Conservation (phyloP, 2,113 vertebrate species). For the Engraulis encrasicolus region DNA sequence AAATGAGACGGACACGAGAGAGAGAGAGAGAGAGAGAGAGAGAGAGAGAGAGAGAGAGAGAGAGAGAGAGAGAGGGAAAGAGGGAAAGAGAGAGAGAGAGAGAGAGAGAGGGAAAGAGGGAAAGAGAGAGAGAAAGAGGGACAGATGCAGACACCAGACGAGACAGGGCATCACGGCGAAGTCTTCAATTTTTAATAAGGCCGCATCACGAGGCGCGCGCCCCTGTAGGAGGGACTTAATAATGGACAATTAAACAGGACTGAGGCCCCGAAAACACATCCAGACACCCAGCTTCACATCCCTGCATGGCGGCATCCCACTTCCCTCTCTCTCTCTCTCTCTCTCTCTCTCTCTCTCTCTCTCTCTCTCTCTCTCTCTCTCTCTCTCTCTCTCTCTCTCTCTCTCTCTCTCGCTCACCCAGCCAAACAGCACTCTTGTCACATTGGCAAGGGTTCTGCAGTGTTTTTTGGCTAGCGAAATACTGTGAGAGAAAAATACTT, state of each 20-base stretch:
- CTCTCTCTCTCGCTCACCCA: conserved; percentile 37
- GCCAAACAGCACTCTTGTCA: conserved; percentile 16
- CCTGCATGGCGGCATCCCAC: neutral
- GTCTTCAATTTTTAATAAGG: conserved; percentile 57
- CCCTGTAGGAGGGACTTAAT: conserved; percentile 59
- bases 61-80: conserved; percentile 25
- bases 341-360: too few species aligned
- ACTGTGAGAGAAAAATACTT: neutral
- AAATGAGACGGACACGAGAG: conserved; percentile 21
- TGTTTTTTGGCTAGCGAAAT: neutral
- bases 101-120: conserved; percentile 35
- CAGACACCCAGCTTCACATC: conserved; percentile 23
- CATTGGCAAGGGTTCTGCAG: neutral
- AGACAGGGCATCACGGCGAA: conserved; percentile 44
- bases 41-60: conserved; percentile 15
- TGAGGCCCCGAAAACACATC: conserved; percentile 45
- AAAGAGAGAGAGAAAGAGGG: conserved; percentile 27
- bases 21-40: conserved; percentile 4
- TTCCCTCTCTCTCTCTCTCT: conserved; percentile 6
- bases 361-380: too few species aligned
- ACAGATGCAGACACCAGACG: conserved; percentile 39
- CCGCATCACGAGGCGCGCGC: conserved; percentile 54
- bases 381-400: too few species aligned
- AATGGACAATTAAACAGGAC: conserved; percentile 59
- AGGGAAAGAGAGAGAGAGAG: neutral